Percentiles rank a stretch among this genome's conserved stretches.
phyloP scores from a whole-genome alignment of 2,113 vertebrate species.

The Oreochromis niloticus region DNA sequence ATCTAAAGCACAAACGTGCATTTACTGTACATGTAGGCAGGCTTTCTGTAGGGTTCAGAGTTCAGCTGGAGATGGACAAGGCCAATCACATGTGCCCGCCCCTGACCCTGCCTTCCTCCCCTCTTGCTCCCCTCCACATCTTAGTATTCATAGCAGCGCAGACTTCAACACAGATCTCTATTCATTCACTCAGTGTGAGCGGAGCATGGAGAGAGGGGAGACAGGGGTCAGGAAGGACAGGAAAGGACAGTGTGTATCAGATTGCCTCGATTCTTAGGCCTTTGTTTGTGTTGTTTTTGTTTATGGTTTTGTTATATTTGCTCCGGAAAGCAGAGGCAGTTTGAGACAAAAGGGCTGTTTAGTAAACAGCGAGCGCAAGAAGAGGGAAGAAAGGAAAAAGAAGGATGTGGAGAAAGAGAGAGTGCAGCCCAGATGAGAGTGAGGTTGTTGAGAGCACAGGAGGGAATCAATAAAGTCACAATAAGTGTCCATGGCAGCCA shows the following conservation, averaged over 20 bases:
- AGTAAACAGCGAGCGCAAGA: not conserved
- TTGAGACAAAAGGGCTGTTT: constrained; percentile 41
- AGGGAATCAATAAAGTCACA: not conserved
- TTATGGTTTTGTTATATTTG: constrained; percentile 33
- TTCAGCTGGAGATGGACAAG: constrained; percentile 54
- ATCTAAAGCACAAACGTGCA: not conserved
- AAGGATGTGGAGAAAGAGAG: not conserved
- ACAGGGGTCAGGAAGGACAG: constrained; percentile 41
- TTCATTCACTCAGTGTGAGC: constrained; percentile 68
- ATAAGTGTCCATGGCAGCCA: constrained; percentile 27
- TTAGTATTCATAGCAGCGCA: constrained; percentile 72
- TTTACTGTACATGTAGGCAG: constrained; percentile 62
- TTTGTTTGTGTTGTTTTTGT: constrained; percentile 37
- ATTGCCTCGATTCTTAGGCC: constrained; percentile 19
- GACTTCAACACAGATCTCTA: constrained; percentile 72
- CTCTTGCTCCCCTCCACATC: constrained; percentile 21
- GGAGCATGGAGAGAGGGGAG: constrained; percentile 27
- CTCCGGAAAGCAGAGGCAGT: constrained; percentile 33
- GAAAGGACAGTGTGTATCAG: constrained; percentile 55
- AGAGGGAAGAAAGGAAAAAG: not conserved
- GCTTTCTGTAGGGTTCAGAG: constrained; percentile 58
- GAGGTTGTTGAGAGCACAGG: not conserved
- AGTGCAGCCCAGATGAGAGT: not conserved
- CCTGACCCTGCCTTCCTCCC: constrained; percentile 33
- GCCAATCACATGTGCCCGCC: constrained; percentile 52